A percentile compares a stretch with the other conserved stretches of the same genome.
phyloP scores from a whole-genome alignment of 2,797 vertebrate species.

The Lophius americanus region DNA sequence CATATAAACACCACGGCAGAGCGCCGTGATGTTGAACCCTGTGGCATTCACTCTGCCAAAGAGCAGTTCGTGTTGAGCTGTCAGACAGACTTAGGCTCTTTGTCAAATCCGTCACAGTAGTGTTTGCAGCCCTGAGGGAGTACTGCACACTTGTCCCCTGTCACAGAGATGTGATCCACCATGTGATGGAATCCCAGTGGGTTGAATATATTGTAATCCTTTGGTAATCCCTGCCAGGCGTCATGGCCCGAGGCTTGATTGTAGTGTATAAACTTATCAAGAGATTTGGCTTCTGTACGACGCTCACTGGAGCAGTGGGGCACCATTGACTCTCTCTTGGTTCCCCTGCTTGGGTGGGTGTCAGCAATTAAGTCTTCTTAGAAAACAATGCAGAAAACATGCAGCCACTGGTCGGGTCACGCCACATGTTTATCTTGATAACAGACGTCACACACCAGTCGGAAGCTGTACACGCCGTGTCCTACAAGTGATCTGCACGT shows the following conservation, averaged over 20 bases:
- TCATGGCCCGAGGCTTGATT: slow-evolving; percentile 71
- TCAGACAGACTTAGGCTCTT: slow-evolving; percentile 59
- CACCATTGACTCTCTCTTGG: neutral
- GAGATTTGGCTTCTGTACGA: slow-evolving; percentile 55
- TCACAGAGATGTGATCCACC: slow-evolving; percentile 73
- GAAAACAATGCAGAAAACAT: slow-evolving; percentile 5
- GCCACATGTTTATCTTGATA: slow-evolving; percentile 29
- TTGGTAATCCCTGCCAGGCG: slow-evolving; percentile 75
- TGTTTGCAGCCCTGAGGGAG: slow-evolving; percentile 47
- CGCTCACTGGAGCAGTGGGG: slow-evolving; percentile 15
- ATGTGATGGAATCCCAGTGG: slow-evolving; percentile 75
- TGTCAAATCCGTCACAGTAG: slow-evolving; percentile 64
- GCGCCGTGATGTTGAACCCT: slow-evolving; percentile 28
- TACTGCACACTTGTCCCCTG: slow-evolving; percentile 59
- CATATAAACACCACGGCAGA: slow-evolving; percentile 14
- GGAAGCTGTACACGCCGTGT: slow-evolving; percentile 15
- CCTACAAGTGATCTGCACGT: slow-evolving; percentile 33
- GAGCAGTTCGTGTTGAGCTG: slow-evolving; percentile 56
- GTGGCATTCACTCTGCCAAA: slow-evolving; percentile 39
- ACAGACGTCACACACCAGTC: neutral
- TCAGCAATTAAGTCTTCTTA: neutral
- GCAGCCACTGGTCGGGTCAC: neutral
- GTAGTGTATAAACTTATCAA: slow-evolving; percentile 73
- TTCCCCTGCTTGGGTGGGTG: slow-evolving; percentile 34
- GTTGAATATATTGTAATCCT: slow-evolving; percentile 79